These are phyloP conservation scores for Arrhamphus sclerolepis DNA, from an alignment of 2,797 vertebrate genomes.

Conservation along the genomic window DNA sequence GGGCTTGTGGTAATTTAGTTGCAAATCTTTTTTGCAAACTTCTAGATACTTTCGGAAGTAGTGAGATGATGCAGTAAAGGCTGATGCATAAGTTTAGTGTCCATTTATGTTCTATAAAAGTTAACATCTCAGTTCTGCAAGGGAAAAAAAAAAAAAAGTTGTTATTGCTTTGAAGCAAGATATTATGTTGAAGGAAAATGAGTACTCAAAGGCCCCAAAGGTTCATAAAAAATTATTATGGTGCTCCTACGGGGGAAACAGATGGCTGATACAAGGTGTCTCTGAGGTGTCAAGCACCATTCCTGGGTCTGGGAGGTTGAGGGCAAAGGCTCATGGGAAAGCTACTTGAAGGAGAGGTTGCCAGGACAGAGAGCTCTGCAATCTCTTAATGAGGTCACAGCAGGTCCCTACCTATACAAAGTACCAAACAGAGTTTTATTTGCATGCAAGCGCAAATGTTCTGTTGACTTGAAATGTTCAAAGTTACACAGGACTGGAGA, in stretches of 20 bases:
- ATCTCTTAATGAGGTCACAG: conserved; percentile 66
- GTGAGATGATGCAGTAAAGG: conserved; percentile 6
- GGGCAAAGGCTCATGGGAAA: conserved; percentile 71
- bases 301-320: conserved; percentile 46
- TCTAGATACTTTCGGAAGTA: conserved; percentile 22
- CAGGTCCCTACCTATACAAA: conserved; percentile 38
- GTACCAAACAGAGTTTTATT: no score
- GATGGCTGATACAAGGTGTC: conserved; percentile 59
- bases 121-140: not conserved
- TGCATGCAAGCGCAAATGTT: no score
- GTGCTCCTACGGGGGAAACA: conserved; percentile 43
- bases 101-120: not conserved
- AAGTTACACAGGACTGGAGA: no score
- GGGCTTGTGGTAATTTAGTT: conserved; percentile 34
- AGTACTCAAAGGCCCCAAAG: conserved; percentile 19
- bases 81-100: not conserved
- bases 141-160: not conserved
- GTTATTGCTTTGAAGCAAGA: conserved; percentile 7
- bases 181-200: conserved; percentile 12
- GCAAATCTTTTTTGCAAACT: conserved; percentile 36
- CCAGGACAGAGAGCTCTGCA: conserved; percentile 45
- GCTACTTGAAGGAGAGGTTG: conserved; percentile 60
- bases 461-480: no score
- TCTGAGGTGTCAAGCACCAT: conserved; percentile 49
- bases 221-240: conserved; percentile 45